A percentile compares a stretch with the other conserved stretches of the same genome.
Evolutionary conservation across 2,113 vertebrate species (phyloP).

Genomic region (Albula goreensis): DNA sequence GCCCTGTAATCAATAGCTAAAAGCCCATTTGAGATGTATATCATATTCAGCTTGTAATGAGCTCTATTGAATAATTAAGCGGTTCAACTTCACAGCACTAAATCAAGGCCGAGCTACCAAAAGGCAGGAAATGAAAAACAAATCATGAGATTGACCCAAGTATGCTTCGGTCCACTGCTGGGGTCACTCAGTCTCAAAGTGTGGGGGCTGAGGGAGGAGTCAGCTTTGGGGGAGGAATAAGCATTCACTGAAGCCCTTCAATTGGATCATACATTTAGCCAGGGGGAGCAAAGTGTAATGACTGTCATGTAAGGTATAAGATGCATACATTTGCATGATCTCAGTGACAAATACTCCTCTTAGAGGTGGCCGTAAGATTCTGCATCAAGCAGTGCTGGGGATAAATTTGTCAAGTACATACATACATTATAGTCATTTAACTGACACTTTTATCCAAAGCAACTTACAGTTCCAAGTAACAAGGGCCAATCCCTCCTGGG

Average conservation of each 20-base stretch:
- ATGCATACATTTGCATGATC: constrained; percentile 54
- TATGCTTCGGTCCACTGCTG: background rate
- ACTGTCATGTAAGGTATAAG: constrained; percentile 42
- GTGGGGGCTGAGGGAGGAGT: background rate
- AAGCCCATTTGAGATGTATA: background rate
- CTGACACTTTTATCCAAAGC: no score
- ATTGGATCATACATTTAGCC: constrained; percentile 39
- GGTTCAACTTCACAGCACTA: background rate
- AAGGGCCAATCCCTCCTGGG: no score
- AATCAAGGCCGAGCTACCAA: background rate
- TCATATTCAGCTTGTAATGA: background rate
- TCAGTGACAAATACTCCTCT: constrained; percentile 49
- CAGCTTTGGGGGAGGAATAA: background rate
- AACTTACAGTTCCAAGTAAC: no score
- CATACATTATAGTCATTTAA: no score
- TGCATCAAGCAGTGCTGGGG: constrained; percentile 37
- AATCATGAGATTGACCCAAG: constrained; percentile 3
- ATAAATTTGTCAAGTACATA: constrained; percentile 60
- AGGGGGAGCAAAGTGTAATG: constrained; percentile 46
- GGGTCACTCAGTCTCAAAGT: constrained; percentile 12
- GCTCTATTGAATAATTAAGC: background rate
- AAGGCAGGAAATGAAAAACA: background rate
- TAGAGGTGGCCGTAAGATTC: constrained; percentile 38
- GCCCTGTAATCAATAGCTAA: background rate
- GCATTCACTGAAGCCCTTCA: background rate